Base-by-base conservation (phyloP, 1,140 invertebrate species). In the Aricia agestis region DNA sequence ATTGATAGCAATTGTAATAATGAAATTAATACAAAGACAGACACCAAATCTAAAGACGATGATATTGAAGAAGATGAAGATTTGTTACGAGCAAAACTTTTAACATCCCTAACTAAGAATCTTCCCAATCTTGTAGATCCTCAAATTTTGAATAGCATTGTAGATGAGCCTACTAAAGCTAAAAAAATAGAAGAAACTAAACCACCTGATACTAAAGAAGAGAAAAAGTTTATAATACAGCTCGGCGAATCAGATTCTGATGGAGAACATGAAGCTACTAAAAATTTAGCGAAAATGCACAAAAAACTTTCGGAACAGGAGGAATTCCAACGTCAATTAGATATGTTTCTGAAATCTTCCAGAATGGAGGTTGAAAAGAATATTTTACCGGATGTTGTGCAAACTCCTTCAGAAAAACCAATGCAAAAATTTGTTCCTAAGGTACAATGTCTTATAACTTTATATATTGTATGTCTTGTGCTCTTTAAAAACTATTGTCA, bases 271-370 rank as follows among this genome's bases (percentile, higher is more conserved):
- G 92, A 92, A 76, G 85, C 86, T 63, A 92, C 89, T 11, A 92
- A 86, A 76, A 92, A 92, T 79, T 80, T 92, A 72, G 89, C 89
- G 11, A 90, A 88, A 84, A 92, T 92, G 92, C 92, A 92, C 66
- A 82, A 87, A 65, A 92, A 92, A 78, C 76, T 92, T 63, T 80
- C 85, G n/a, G 83, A 90, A 69, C 83, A 88, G 71, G 71, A 74
- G 59, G 89, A 92, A 67, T 92, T 92, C 73, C 86, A 92, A 74
- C 79, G 84, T 65, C 91, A 89, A 77, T 74, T 92, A 67, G 92
- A 92, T 79, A 67, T 80, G 57, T 89, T 90, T 58, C 74, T 92
- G 32, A 92, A 92, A 73, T 84, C 81, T 32, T 88, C 88, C 1
- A 78, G 91, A 58, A 81, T 83, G 78, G 75, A 89, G 78, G 85